Evolutionary conservation across 2,797 vertebrate genomes (phyloP), one percentile per base, ranked within the genome.

Genomic region (Leptoclinus maculatus): DNA sequence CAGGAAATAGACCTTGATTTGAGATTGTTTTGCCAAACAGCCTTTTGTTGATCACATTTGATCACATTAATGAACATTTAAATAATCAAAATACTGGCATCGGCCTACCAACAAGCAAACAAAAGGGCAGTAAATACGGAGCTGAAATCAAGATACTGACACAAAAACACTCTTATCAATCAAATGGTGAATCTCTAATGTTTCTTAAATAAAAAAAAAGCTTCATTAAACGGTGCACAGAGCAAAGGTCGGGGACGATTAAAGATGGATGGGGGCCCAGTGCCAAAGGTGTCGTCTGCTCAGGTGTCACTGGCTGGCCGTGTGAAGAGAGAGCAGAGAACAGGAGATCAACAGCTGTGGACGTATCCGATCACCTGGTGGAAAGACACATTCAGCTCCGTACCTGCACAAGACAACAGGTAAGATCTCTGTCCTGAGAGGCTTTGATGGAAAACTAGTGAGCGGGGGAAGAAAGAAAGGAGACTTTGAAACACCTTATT

Each of bases 291-390:
- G 88, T 87, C 66, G 29, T 71, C 76, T 45, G 85, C 91, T 95
- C 95, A 83, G 91, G 88, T 95, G 92, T 95, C 94, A 87, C 70
- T n/a, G 70, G 43, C 38, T 72, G 82, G 70, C 70, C 1, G 84
- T 34, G 76, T 83, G 75, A 84, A 80, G 71, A 70, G 67, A 73
- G 76, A 89, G 83, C 85, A 89, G 83, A 88, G 87, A 92, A 88
- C 87, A 88, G 83, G 74, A 91, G 91, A 91, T 93, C 92, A 93
- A 63, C 87, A 85, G 85, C 79, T 83, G 87, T 54, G 71, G 32
- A 49, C 3, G 80, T 66, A 87, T 92, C 91, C 83, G 63, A 78
- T 93, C 85, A 84, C 91, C 73, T 39, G 75, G 25, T 71, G 49
- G 78, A 85, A 77, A 75, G 29, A 83, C 12, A 13, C 76, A 66